Conservation (phyloP, 2,888 invertebrate genomes). For the Dascillus cervinus region DNA sequence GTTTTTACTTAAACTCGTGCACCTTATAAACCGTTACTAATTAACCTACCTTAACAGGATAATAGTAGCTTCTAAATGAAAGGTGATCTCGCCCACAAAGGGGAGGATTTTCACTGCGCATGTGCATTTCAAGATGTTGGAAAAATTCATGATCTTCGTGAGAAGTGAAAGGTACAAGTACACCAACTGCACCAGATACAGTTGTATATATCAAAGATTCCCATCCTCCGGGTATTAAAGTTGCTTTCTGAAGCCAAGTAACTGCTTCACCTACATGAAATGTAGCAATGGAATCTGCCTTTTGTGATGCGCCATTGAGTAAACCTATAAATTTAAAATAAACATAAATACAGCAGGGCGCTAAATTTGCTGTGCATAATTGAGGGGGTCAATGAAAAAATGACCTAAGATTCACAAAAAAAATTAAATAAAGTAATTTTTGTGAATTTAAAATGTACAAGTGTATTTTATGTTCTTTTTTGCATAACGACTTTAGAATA, state of each 20-base stretch:
- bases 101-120: slow-evolving; percentile 94
- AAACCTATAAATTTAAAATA: slow-evolving; percentile 63
- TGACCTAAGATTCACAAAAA: too few relatives aligned
- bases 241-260: slow-evolving; percentile 91
- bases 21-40: background rate
- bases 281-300: slow-evolving; percentile 85
- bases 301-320: slow-evolving; percentile 95
- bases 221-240: slow-evolving; percentile 94
- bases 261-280: slow-evolving; percentile 96
- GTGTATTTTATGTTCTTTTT: too few relatives aligned
- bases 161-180: slow-evolving; percentile 88
- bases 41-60: slow-evolving; percentile 80
- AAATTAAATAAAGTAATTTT: too few relatives aligned
- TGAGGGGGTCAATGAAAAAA: too few relatives aligned
- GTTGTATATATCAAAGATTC: slow-evolving; percentile 96
- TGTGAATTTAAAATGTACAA: too few relatives aligned
- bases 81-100: slow-evolving; percentile 96
- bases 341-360: background rate
- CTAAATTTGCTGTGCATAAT: too few relatives aligned
- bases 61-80: slow-evolving; percentile 94
- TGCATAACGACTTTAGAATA: too few relatives aligned
- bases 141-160: slow-evolving; percentile 99
- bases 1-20: background rate
- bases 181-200: slow-evolving; percentile 87
- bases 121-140: slow-evolving; percentile 99